Conservation (phyloP, 2,888 invertebrate species). For the Nephrotoma appendiculata region DNA sequence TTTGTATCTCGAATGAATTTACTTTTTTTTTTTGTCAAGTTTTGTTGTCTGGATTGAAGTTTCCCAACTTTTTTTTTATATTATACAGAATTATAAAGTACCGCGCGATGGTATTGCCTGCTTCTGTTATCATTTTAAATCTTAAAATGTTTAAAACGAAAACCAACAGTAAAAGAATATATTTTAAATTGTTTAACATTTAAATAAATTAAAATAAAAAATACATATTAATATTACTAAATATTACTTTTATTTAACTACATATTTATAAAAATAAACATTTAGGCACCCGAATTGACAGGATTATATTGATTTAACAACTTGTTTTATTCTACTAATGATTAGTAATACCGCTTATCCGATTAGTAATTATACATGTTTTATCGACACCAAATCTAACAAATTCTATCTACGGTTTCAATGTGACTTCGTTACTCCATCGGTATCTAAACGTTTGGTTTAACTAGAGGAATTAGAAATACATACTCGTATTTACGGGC, state of each 20-base stretch:
- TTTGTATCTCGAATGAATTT: background rate
- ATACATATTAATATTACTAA: background rate
- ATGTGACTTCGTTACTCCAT: too few species aligned
- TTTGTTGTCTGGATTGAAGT: background rate
- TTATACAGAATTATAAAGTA: background rate
- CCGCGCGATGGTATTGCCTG: background rate
- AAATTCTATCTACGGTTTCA: too few species aligned
- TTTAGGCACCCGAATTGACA: too few species aligned
- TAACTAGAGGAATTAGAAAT: too few species aligned
- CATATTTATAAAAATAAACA: background rate
- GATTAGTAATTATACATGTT: too few species aligned
- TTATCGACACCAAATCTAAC: too few species aligned
- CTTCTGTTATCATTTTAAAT: background rate
- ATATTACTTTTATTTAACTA: background rate
- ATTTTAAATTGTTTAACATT: background rate
- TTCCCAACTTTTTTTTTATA: background rate
- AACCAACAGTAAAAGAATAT: background rate
- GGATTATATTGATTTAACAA: too few species aligned
- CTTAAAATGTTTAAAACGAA: background rate
- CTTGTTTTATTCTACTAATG: too few species aligned
- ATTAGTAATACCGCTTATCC: too few species aligned
- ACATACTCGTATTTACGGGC: too few species aligned
- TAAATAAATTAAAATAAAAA: background rate
- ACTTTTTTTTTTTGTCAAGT: background rate
- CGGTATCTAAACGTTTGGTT: too few species aligned